phyloP scores from a whole-genome alignment of 2,113 vertebrate species.

The Malurus cyaneus region DNA sequence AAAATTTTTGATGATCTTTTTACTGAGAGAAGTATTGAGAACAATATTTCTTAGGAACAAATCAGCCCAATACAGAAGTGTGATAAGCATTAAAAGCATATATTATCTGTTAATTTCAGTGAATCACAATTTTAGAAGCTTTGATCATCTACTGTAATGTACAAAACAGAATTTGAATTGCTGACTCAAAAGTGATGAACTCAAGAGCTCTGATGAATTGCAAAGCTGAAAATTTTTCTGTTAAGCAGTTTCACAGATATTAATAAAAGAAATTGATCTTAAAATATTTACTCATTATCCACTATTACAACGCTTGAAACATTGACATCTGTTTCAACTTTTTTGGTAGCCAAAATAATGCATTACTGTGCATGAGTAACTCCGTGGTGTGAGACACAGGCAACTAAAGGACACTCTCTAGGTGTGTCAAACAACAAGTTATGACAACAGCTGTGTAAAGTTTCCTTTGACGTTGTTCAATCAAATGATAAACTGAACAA shows the following conservation, averaged over 20 bases:
- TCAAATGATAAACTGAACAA: not conserved
- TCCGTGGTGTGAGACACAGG: not conserved
- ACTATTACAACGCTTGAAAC: not conserved
- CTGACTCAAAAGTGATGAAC: not conserved
- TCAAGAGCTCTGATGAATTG: not conserved
- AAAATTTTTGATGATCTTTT: not conserved
- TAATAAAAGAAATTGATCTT: not conserved
- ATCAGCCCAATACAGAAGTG: not conserved
- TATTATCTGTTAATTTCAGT: not conserved
- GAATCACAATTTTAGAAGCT: not conserved
- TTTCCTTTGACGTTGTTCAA: not conserved
- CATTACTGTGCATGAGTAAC: not conserved
- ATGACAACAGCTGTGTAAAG: not conserved
- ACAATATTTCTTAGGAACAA: not conserved
- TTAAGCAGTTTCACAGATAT: not conserved
- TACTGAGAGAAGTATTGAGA: not conserved
- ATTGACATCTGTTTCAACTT: not conserved
- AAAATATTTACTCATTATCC: not conserved
- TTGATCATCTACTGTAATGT: not conserved
- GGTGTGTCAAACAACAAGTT: slow-evolving; percentile 32
- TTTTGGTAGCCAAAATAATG: not conserved
- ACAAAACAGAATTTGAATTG: not conserved
- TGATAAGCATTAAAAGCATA: not conserved
- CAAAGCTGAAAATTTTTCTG: not conserved
- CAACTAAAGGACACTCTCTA: not conserved